Evolutionary conservation across 1,140 invertebrate species (phyloP).

Genomic region (Euborellia annulipes): DNA sequence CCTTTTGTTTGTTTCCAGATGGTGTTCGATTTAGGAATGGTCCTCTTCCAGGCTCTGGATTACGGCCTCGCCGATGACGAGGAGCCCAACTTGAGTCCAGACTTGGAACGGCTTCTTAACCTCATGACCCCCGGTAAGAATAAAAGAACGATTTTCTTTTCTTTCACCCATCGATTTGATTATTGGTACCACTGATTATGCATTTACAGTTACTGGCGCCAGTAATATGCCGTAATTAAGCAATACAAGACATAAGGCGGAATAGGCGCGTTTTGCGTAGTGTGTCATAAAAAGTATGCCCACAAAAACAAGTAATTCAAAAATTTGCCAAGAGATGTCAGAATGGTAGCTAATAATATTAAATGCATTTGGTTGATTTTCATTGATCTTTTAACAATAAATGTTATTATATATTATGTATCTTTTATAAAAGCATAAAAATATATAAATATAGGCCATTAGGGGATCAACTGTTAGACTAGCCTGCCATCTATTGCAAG

Average conservation of each 20-base stretch:
- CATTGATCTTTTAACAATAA: too few species aligned
- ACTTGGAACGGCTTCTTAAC: constrained; percentile 69
- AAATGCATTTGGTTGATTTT: too few species aligned
- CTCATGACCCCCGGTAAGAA: constrained; percentile 55
- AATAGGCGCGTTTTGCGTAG: constrained; percentile 24
- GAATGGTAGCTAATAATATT: too few species aligned
- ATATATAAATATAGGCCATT: too few species aligned
- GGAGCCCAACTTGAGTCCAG: constrained; percentile 65
- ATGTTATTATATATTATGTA: too few species aligned
- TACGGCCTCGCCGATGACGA: constrained; percentile 67
- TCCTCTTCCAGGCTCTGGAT: constrained; percentile 77
- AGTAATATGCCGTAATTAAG: too few species aligned
- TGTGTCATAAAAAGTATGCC: too few species aligned
- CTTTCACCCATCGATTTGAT: background rate
- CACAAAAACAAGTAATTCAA: too few species aligned
- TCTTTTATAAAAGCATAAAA: too few species aligned
- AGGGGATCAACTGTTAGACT: too few species aligned
- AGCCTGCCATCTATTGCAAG: too few species aligned
- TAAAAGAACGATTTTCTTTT: constrained; percentile 26
- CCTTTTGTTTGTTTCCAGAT: constrained; percentile 41
- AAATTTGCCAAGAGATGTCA: too few species aligned
- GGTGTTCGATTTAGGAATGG: constrained; percentile 58
- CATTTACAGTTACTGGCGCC: background rate
- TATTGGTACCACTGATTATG: background rate
- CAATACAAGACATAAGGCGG: constrained; percentile 15